Evolutionary conservation across 2,888 invertebrate species (phyloP).

Genomic region (Chymomyza procnemis): DNA sequence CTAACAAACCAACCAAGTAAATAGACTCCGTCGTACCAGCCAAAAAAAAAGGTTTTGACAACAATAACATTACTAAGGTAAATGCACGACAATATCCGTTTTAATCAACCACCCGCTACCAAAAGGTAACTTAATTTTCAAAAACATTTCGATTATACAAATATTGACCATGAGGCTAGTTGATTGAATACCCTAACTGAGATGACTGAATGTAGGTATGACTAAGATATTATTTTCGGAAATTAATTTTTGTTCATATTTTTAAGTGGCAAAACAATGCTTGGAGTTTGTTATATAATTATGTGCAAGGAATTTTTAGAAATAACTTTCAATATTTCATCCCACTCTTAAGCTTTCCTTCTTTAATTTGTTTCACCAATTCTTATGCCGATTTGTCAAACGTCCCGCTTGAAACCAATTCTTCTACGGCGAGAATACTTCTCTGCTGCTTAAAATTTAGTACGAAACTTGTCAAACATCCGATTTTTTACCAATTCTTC

Average conservation of each 20-base stretch:
- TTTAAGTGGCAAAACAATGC: too few species aligned
- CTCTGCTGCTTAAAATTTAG: too few species aligned
- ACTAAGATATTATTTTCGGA: background rate
- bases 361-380: too few species aligned
- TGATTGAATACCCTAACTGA: background rate
- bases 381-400: too few species aligned
- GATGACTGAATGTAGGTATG: background rate
- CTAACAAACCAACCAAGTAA: constrained; percentile 14
- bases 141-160: background rate
- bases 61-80: constrained; percentile 50
- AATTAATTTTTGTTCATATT: background rate
- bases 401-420: too few species aligned
- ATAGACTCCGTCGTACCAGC: background rate
- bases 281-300: too few species aligned
- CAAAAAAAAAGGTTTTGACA: background rate
- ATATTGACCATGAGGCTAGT: background rate
- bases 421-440: too few species aligned
- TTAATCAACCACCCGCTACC: constrained; percentile 72
- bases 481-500: too few species aligned
- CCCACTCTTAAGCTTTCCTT: too few species aligned
- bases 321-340: too few species aligned
- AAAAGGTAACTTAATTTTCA: constrained; percentile 50
- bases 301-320: too few species aligned
- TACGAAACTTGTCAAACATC: too few species aligned
- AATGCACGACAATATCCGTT: constrained; percentile 67